Evolutionary conservation across 2,888 invertebrate genomes (phyloP), one percentile per base, ranked within the genome.

Genomic region (Hipparchia semele): DNA sequence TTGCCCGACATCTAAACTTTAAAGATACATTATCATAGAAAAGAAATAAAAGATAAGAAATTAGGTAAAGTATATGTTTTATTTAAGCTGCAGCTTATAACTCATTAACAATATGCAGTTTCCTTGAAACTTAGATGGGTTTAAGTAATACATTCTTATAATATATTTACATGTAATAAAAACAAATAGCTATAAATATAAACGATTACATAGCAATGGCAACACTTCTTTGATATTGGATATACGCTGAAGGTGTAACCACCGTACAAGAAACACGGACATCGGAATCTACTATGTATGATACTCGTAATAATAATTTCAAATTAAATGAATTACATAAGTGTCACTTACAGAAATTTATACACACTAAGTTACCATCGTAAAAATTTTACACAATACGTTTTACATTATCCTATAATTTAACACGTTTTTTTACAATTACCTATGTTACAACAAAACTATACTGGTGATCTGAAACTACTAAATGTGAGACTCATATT

Each of bases 41-140:
- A 39, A 39, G 39, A 74, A 78, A 78, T 74, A 71, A 72, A 78
- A 79, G 66, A 71, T 73, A 64, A 73, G 74, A 73, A 59, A 54
- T 78, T 77, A 82, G 81, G 80, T 85, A 86, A 88, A 89, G 84
- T 89, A 90, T 87, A 88, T 82, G 83, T 87, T 92, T 91, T 88
- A 90, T 88, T 86, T 86, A 90, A 91, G 91, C 90, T 88, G 89
- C 86, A 84, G 85, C 87, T 91, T 90, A 90, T 88, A 91, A 89
- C 89, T 89, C 85, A 74, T 89, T 88, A 92, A 90, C 88, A 91
- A 88, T 87, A 89, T 86, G 85, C 84, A 87, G 91, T 91, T 91
- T 92, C 91, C 89, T 86, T 84, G 90, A 92, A 92, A 91, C 90
- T 87, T 86, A 84, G 85, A 85, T 85, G 81, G 72, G 75, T 84